Conservation (phyloP, 2,113 vertebrate genomes). For the Myotis lucifugus region DNA sequence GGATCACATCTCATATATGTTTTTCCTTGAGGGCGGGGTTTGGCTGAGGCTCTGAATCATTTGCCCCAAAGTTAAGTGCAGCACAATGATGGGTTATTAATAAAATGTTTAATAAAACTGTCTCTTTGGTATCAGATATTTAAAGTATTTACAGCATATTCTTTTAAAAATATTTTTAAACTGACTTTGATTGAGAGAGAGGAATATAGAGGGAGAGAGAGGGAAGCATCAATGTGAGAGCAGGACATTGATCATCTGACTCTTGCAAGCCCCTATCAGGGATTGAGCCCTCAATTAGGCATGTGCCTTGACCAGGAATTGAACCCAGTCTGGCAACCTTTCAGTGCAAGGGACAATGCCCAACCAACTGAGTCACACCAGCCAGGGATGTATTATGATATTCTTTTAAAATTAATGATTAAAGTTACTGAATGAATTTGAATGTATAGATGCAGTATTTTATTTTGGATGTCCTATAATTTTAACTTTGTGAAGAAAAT, state of each 20-base stretch:
- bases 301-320: background rate
- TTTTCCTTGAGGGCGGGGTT: background rate
- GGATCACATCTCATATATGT: background rate
- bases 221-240: background rate
- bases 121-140: background rate
- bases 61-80: background rate
- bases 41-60: background rate
- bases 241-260: background rate
- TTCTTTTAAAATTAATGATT: background rate
- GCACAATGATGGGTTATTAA: background rate
- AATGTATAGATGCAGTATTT: background rate
- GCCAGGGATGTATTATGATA: background rate
- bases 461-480: background rate
- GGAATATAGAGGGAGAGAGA: background rate
- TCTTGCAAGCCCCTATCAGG: background rate
- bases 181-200: background rate
- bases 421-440: background rate
- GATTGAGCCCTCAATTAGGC: background rate
- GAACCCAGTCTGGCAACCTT: background rate
- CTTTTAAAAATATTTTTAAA: background rate
- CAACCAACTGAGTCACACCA: background rate
- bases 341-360: background rate
- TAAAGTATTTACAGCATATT: background rate
- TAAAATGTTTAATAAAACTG: slow-evolving; percentile 18
- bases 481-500: background rate